A percentile compares a stretch with the other conserved stretches of the same genome.
phyloP scores from a whole-genome alignment of 2,797 vertebrate genomes.

The Peromyscus attwateri region DNA sequence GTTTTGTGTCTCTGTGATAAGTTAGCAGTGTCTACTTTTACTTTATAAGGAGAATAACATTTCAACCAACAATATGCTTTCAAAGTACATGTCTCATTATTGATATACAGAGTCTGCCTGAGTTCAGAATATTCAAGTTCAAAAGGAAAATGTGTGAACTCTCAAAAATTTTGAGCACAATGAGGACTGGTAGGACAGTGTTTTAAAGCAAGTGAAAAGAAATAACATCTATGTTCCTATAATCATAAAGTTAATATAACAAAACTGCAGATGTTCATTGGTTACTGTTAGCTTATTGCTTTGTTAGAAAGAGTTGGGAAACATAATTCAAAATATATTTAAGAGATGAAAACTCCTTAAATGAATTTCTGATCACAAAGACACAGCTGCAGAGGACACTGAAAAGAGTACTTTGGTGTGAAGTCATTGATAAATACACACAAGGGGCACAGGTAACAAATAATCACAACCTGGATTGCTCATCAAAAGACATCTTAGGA shows the following conservation, averaged over 20 bases:
- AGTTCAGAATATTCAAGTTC: background rate
- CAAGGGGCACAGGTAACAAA: background rate
- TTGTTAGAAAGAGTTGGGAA: background rate
- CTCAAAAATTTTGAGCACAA: background rate
- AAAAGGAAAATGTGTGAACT: background rate
- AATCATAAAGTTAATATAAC: background rate
- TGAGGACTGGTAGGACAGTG: fast-evolving
- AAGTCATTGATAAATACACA: background rate
- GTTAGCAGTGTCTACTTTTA: background rate
- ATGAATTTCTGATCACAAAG: background rate
- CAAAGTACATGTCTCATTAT: background rate
- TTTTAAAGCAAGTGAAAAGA: background rate
- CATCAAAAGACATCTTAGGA: background rate
- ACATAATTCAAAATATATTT: background rate
- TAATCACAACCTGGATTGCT: background rate
- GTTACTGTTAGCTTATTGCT: background rate
- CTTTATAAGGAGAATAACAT: background rate
- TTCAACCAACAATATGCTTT: background rate
- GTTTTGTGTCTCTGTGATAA: background rate
- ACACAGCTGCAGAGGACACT: too few relatives aligned
- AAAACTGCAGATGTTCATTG: background rate
- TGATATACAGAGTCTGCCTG: background rate
- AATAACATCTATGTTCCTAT: background rate
- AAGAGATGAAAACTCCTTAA: background rate
- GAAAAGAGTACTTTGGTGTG: background rate